Conservation (phyloP, 1,140 invertebrate species). For the Cotesia vestalis region DNA sequence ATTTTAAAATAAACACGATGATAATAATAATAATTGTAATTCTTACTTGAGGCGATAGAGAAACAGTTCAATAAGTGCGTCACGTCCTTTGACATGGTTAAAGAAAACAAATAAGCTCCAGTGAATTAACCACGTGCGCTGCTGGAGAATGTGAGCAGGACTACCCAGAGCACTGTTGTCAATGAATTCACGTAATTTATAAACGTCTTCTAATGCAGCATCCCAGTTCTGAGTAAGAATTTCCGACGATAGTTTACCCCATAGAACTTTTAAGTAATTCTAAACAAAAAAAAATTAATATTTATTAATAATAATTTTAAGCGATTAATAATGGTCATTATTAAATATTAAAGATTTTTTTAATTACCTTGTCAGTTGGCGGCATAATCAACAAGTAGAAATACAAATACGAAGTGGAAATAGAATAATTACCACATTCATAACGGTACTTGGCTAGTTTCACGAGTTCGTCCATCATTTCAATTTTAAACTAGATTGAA, state of each 20-base stretch:
- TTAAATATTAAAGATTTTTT: constrained; percentile 2
- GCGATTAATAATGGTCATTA: neutral
- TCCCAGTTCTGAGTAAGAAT: constrained; percentile 99
- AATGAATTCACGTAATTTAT: constrained; percentile 94
- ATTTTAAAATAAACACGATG: no score
- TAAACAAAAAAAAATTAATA: constrained; percentile 59
- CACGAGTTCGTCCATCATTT: constrained; percentile 95
- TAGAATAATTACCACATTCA: constrained; percentile 97
- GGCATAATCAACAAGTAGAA: constrained; percentile 95
- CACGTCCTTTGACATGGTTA: constrained; percentile 95
- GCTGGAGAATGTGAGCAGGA: constrained; percentile 93
- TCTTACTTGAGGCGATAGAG: constrained; percentile 89
- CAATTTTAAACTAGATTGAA: constrained; percentile 80
- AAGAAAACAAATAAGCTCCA: constrained; percentile 99
- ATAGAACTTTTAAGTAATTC: constrained; percentile 95
- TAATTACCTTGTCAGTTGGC: constrained; percentile 83
- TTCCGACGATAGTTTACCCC: constrained; percentile 98
- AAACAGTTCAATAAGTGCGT: constrained; percentile 98
- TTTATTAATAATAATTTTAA: no score
- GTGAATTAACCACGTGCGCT: constrained; percentile 98
- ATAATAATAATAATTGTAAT: no score
- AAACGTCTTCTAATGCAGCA: constrained; percentile 94
- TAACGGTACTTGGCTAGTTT: constrained; percentile 96
- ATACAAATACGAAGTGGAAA: constrained; percentile 93
- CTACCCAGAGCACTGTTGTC: constrained; percentile 84